A percentile compares a stretch with the other conserved stretches of the same genome.
phyloP scores from a whole-genome alignment of 2,797 vertebrate species.

The Stomatorhinus walkeri region DNA sequence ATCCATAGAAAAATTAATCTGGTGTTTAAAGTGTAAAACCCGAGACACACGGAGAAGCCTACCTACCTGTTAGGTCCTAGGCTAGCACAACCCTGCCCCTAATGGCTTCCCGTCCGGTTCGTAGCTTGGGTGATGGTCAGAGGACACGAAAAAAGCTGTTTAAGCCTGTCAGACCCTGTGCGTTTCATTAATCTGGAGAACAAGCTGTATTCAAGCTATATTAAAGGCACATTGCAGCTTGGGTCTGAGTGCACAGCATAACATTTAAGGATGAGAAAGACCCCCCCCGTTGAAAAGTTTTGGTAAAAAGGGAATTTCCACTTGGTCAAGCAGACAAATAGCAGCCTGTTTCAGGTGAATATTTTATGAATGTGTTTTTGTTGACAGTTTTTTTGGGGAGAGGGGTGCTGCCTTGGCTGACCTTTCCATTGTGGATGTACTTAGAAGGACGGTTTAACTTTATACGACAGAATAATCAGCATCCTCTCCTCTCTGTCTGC shows the following conservation, averaged over 20 bases:
- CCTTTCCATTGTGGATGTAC: neutral
- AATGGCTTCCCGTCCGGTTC: neutral
- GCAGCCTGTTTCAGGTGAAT: neutral
- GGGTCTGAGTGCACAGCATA: neutral
- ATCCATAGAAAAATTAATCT: neutral
- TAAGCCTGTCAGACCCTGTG: neutral
- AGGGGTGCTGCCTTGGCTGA: neutral
- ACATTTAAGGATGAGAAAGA: neutral
- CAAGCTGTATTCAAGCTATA: neutral
- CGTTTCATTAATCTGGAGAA: neutral
- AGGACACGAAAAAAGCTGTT: neutral
- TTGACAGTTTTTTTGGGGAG: neutral
- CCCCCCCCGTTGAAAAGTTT: neutral
- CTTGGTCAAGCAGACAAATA: neutral
- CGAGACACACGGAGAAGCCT: neutral
- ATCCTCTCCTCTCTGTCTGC: neutral
- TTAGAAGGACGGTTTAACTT: conserved; percentile 6
- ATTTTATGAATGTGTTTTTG: neutral
- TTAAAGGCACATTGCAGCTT: neutral
- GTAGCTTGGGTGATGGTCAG: neutral
- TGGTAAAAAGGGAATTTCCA: neutral
- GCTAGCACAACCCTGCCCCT: neutral
- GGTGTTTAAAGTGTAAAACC: neutral
- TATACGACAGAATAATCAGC: neutral
- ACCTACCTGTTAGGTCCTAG: neutral